These are phyloP conservation scores for Zhuqinia jingwanae DNA, from an alignment of 2,888 invertebrate species.

Conservation along the genomic window DNA sequence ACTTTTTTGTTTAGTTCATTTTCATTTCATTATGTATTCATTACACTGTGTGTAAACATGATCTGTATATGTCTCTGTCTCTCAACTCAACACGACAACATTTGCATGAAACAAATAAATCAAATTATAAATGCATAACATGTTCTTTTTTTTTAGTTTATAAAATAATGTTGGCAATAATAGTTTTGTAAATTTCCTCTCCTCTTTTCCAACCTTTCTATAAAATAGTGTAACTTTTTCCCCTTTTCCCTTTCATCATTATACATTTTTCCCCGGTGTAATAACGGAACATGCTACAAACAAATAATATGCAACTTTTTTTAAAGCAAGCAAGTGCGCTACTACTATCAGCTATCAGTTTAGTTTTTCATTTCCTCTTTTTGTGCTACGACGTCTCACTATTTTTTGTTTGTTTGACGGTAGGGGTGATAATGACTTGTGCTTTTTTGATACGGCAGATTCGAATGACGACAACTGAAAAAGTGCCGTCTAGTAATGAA, in stretches of 20 bases:
- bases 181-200: conserved; percentile 20
- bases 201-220: too few species aligned
- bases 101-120: conserved; percentile 24
- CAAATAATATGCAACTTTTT: too few species aligned
- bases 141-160: background rate
- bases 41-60: background rate
- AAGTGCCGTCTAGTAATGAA: background rate
- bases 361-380: conserved; percentile 26
- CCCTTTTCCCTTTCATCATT: background rate
- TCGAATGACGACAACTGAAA: background rate
- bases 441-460: background rate
- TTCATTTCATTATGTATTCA: conserved; percentile 17
- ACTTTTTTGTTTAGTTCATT: background rate
- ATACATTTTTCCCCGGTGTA: background rate
- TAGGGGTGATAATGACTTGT: background rate
- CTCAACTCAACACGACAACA: too few species aligned
- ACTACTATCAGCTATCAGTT: background rate
- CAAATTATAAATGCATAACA: conserved; percentile 17
- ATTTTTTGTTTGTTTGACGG: background rate
- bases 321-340: too few species aligned
- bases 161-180: background rate
- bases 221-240: background rate
- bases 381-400: background rate
- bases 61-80: too few species aligned
- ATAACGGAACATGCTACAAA: background rate